Percentiles rank a stretch among this genome's conserved stretches.
phyloP scores from a whole-genome alignment of 2,113 vertebrate species.

The Corythornis vintsioides region DNA sequence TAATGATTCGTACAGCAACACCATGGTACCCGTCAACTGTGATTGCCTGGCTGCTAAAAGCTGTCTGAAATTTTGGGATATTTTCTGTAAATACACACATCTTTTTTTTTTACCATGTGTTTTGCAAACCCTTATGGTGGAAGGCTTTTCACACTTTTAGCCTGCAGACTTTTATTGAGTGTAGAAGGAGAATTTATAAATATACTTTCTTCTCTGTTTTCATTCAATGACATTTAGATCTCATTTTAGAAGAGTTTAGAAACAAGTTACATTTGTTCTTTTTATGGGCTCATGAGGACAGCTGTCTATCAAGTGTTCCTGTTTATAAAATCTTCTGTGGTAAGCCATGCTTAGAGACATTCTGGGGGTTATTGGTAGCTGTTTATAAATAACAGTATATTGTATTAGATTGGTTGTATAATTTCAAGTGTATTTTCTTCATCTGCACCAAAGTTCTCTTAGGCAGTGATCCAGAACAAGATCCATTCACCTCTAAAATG shows the following conservation, averaged over 20 bases:
- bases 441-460: not conserved
- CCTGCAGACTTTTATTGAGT: conserved; percentile 52
- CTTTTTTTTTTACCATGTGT: conserved; percentile 38
- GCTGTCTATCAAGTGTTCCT: conserved; percentile 52
- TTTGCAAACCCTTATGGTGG: not conserved
- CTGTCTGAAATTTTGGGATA: not conserved
- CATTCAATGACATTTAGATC: conserved; percentile 47
- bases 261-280: conserved; percentile 49
- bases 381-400: conserved; percentile 24
- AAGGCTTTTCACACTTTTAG: conserved; percentile 58
- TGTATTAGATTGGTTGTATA: conserved; percentile 9
- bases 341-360: not conserved
- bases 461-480: conserved; percentile 3
- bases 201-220: not conserved
- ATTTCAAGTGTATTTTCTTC: not conserved
- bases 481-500: conserved; percentile 8
- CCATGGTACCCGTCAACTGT: not conserved
- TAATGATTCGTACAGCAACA: not conserved
- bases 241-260: conserved; percentile 57
- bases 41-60: not conserved
- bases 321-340: conserved; percentile 4
- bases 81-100: conserved; percentile 50
- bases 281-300: conserved; percentile 54
- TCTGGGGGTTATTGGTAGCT: conserved; percentile 44
- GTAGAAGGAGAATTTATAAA: conserved; percentile 56